Conservation (phyloP, 2,888 invertebrate species). For the Drosophila meridiana region DNA sequence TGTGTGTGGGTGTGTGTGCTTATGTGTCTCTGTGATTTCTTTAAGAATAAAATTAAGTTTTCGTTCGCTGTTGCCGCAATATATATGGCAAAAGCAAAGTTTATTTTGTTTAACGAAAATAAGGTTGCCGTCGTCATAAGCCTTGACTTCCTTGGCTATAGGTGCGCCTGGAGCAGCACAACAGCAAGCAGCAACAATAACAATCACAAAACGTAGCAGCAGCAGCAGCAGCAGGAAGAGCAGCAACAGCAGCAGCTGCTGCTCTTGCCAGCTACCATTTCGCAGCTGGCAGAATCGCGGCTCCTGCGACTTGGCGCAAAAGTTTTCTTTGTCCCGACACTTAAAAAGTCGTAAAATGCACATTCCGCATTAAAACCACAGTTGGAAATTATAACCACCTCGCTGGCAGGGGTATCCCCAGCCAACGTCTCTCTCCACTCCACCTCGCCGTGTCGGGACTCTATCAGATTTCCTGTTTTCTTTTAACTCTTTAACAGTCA, state of each 20-base stretch:
- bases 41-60: conserved; percentile 69
- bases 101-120: conserved; percentile 64
- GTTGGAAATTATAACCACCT: conserved; percentile 67
- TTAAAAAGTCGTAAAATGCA: conserved; percentile 79
- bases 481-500: not conserved
- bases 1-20: conserved; percentile 4
- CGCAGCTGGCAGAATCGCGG: conserved; percentile 9
- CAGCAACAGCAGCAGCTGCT: conserved; percentile 17
- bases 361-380: conserved; percentile 71
- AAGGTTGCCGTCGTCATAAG: conserved; percentile 48
- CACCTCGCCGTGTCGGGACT: conserved; percentile 3
- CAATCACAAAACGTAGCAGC: conserved; percentile 11
- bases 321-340: conserved; percentile 74
- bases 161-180: conserved; percentile 37
- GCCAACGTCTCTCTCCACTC: not conserved
- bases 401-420: conserved; percentile 20
- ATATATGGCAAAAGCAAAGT: conserved; percentile 62
- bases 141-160: conserved; percentile 38
- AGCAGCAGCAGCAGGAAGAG: conserved; percentile 20
- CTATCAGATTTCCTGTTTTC: conserved; percentile 55
- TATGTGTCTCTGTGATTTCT: conserved; percentile 25
- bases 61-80: conserved; percentile 48
- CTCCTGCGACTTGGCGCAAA: conserved; percentile 44
- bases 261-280: conserved; percentile 24
- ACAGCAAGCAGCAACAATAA: conserved; percentile 4